Evolutionary conservation across 2,113 vertebrate genomes (phyloP).

Genomic region (Anthoscopus minutus): DNA sequence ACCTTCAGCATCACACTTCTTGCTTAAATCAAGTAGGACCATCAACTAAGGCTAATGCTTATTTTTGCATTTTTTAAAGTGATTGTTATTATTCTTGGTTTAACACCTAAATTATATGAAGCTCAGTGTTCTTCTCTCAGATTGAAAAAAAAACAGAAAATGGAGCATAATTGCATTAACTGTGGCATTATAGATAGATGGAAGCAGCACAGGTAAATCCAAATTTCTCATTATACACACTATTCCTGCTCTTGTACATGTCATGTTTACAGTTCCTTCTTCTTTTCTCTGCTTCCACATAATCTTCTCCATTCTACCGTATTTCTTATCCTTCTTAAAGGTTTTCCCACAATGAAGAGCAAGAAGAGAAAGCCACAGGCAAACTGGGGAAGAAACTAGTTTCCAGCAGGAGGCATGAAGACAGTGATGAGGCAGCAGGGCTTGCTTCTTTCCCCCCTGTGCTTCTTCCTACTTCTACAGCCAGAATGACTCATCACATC

Average conservation of each 20-base stretch:
- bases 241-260: not conserved
- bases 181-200: not conserved
- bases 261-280: not conserved
- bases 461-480: not conserved
- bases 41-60: not conserved
- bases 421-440: not conserved
- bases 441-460: fast-evolving
- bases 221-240: not conserved
- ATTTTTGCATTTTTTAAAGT: not conserved
- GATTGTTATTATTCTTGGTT: not conserved
- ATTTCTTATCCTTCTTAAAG: not conserved
- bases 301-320: not conserved
- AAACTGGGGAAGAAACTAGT: not conserved
- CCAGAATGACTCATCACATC: not conserved
- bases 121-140: not conserved
- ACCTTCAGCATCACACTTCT: not conserved
- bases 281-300: not conserved
- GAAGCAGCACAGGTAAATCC: not conserved
- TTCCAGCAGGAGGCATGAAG: not conserved
- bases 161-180: not conserved
- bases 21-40: not conserved
- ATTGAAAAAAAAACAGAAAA: not conserved
- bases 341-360: not conserved
- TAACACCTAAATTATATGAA: not conserved
- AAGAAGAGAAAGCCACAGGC: not conserved